Evolutionary conservation across 2,797 vertebrate genomes (phyloP).

Genomic region (Myotis pilosus): DNA sequence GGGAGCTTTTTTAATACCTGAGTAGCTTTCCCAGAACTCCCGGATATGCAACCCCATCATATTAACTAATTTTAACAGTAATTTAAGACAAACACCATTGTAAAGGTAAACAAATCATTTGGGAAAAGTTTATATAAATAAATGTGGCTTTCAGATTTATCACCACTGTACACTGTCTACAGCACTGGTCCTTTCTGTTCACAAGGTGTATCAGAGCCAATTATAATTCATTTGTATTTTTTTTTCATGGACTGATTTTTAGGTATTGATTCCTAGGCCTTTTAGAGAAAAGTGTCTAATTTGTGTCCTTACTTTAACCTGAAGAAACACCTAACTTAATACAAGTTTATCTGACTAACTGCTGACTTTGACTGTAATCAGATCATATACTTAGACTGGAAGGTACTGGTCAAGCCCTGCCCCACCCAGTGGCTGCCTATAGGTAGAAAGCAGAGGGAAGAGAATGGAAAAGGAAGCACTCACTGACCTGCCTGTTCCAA

Average conservation of each 20-base stretch:
- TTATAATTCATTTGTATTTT: neutral
- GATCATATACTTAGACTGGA: neutral
- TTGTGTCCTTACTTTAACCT: slow-evolving; percentile 4
- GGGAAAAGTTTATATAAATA: neutral
- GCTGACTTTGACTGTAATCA: neutral
- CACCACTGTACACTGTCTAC: neutral
- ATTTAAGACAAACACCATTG: slow-evolving; percentile 9
- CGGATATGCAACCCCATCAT: neutral
- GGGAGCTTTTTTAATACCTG: neutral
- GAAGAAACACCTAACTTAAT: neutral
- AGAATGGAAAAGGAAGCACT: neutral
- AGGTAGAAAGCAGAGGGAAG: neutral
- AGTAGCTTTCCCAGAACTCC: neutral
- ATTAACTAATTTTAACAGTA: slow-evolving; percentile 43
- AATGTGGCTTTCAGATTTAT: neutral
- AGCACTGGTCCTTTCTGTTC: neutral
- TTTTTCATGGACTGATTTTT: slow-evolving; percentile 9
- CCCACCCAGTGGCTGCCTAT: neutral
- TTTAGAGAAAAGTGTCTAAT: slow-evolving; percentile 2
- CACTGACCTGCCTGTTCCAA: slow-evolving; percentile 94
- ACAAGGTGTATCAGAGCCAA: neutral
- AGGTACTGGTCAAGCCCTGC: neutral
- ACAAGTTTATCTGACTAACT: neutral
- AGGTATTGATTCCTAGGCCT: slow-evolving; percentile 16
- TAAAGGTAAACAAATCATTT: slow-evolving; percentile 26